Conservation (phyloP, 2,888 invertebrate species). For the Eledona agricola region DNA sequence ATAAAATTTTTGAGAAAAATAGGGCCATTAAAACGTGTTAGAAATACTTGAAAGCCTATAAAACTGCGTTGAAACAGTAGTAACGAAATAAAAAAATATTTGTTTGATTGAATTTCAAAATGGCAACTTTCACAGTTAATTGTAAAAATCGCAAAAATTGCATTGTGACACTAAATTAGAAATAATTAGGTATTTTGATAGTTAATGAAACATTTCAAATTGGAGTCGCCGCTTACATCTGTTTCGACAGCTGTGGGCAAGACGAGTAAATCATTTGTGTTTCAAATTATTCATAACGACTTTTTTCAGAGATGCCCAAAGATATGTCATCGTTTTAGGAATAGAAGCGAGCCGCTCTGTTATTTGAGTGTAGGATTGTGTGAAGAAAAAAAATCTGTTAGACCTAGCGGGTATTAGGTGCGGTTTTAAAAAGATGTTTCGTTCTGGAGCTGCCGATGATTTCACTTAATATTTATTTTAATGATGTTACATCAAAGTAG, state of each 20-base stretch:
- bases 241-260: slow-evolving; percentile 6
- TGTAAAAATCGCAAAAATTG: no score
- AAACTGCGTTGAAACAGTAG: no score
- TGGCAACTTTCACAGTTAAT: no score
- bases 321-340: slow-evolving; percentile 17
- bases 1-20: no score
- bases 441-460: slow-evolving; percentile 7
- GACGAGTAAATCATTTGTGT: slow-evolving; percentile 3
- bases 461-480: slow-evolving; percentile 16
- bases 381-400: slow-evolving; percentile 1
- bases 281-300: slow-evolving; percentile 8
- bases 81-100: no score
- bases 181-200: neutral
- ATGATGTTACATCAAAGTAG: slow-evolving; percentile 1
- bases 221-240: slow-evolving; percentile 3
- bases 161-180: no score
- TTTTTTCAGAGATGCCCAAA: slow-evolving; percentile 7
- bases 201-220: slow-evolving; percentile 9
- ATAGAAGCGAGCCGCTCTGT: slow-evolving; percentile 10
- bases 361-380: slow-evolving; percentile 3
- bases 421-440: slow-evolving; percentile 13
- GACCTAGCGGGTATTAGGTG: slow-evolving; percentile 16
- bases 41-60: no score
- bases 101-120: no score
- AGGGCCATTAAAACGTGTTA: no score